Conservation (phyloP, 2,797 vertebrate species). For the Hydrolagus colliei region DNA sequence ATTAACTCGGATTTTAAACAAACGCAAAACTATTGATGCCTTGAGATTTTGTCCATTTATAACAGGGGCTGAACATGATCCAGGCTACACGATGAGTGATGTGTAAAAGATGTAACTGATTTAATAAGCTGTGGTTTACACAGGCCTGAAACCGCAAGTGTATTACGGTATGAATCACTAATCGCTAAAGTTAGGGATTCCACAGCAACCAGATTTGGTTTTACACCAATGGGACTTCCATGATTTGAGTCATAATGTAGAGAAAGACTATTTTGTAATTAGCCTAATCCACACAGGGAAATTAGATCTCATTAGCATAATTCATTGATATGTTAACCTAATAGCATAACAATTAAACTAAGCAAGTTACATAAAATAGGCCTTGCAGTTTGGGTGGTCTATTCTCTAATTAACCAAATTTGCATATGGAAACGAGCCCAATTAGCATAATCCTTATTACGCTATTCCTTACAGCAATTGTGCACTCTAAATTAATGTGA, state of each 20-base stretch:
- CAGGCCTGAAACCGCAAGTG: background rate
- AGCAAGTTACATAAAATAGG: background rate
- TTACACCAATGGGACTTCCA: background rate
- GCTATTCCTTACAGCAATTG: background rate
- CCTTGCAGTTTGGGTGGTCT: background rate
- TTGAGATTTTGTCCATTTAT: background rate
- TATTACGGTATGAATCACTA: background rate
- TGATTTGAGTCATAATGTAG: background rate
- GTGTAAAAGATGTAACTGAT: background rate
- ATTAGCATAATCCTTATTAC: background rate
- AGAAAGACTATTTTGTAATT: background rate
- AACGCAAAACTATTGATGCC: background rate
- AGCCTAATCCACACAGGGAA: background rate
- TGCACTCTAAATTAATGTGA: background rate
- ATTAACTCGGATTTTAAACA: background rate
- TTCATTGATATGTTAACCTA: background rate
- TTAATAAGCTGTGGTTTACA: background rate
- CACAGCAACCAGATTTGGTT: no score
- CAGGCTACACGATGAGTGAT: background rate
- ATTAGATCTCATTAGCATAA: constrained; percentile 9
- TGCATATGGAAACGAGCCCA: background rate
- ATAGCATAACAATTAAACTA: background rate
- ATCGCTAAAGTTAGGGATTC: background rate
- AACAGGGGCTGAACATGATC: background rate
- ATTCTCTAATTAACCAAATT: constrained; percentile 6